Conservation (phyloP, 2,888 invertebrate genomes). For the Mactromeris polynyma region DNA sequence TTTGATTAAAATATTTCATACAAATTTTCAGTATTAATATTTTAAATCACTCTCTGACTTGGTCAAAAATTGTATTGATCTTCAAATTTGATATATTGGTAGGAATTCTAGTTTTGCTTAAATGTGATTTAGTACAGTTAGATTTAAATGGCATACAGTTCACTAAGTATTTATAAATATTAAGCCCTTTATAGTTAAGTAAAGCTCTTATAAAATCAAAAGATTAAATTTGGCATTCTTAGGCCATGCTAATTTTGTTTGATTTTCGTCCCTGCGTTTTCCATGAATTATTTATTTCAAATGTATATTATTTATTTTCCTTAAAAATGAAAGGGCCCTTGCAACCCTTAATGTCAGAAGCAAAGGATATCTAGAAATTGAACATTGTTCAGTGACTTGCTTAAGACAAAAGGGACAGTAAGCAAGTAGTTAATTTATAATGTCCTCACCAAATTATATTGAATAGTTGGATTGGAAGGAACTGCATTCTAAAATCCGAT, state of each 20-base stretch:
- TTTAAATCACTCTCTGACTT: too few species aligned
- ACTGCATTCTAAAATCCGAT: constrained; percentile 5
- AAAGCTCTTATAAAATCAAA: constrained; percentile 21
- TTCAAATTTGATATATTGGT: too few species aligned
- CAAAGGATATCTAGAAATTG: not conserved
- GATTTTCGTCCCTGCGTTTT: not conserved
- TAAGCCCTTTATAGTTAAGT: not conserved
- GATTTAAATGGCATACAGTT: not conserved
- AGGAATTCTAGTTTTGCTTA: too few species aligned
- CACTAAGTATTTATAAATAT: not conserved
- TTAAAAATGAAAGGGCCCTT: too few species aligned
- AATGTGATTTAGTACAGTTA: too few species aligned
- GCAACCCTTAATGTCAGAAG: too few species aligned
- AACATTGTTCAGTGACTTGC: not conserved
- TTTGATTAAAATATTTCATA: too few species aligned
- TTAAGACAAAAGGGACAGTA: not conserved
- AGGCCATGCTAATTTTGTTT: not conserved
- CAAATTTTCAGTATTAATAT: too few species aligned
- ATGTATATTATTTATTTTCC: too few species aligned
- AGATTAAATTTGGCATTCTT: not conserved
- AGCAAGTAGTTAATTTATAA: not conserved
- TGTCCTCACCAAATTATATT: not conserved
- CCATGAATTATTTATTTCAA: not conserved
- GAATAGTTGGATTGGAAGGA: not conserved
- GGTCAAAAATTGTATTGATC: too few species aligned